Evolutionary conservation across 92 coral and sea anemone species (phyloP), one percentile per base, ranked within the genome.

Genomic region (Epizoanthus rinbou): DNA sequence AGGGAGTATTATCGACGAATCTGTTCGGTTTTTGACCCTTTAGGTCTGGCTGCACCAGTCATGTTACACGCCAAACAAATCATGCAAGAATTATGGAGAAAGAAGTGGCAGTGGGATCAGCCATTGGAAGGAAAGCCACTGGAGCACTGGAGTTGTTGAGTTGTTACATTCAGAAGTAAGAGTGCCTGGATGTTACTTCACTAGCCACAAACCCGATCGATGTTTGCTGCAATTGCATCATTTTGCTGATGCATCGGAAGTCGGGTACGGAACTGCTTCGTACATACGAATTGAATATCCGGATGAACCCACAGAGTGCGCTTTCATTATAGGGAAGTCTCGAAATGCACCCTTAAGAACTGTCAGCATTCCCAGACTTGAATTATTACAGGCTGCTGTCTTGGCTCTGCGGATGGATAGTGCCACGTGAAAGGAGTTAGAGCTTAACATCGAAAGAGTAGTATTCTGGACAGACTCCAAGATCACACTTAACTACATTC

Each of bases 371-470:
- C 85, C 85, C 11, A 64, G 85, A 47, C 85, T 80, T 17, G 85
- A 80, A 43, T 59, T 80, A 43, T 59, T 80, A 33, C 85, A 80
- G 8, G 85, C 75, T 11, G 85, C 85, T 16, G 74, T 80, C 41
- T 19, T 80, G 59, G 75, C 63, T 4, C 75, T 53, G 41, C 63
- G 85, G 9, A 65, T 80, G 74, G 60, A 23, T 43, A 64, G 53
- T 1, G n/a, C 75, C 8, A 19, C 64, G 13, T 16, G 75, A 80
- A 80, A 6, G 3, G 75, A 80, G 75, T 18, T 80, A 10, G 85
- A 80, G 14, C 75, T 80, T 17, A 37, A 80, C 10, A 33, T 64
- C 19, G 41, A 60, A 80, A 80, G 85, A 63, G 35, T 5, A 8
- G 28, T 23, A 6, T 80, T 80, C 63, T 64, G 58, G 85, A 80